Evolutionary conservation across 1,140 invertebrate species (phyloP), one percentile per base, ranked within the genome.

Genomic region (Apis florea): DNA sequence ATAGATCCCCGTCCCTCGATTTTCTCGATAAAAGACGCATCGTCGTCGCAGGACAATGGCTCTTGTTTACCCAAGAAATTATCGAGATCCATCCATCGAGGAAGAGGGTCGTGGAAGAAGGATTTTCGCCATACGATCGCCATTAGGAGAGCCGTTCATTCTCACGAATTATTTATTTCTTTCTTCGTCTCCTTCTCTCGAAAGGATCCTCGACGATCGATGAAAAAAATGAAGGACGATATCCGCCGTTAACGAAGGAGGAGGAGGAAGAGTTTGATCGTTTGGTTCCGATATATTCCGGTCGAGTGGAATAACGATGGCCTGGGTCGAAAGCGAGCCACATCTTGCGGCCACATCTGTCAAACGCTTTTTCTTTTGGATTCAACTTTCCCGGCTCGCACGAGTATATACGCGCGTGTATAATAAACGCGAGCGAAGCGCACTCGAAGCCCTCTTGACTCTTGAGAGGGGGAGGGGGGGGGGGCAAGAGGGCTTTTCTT

Each of bases 21-120:
- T 40, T 40, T 13, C 31, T 31, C 24, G 68, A 82, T 79, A 66
- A 87, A 79, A n/a, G 40, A 68, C 26, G n/a, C n/a, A 21, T n/a
- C 49, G 19, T 21, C 31, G 31, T 40, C 31, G 9, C 21, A 11
- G 63, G 68, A 85, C 82, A 88, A 88, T 51, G 51, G 1, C 40
- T 74, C 53, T 40, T 84, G 77, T 89, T 89, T 89, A 84, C 64
- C 84, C 40, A 72, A 66, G 54, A 89, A 89, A 89, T 88, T 89
- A 89, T 86, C 84, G 73, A 51, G 56, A 79, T 69, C 26, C 72
- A n/a, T 15, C n/a, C n/a, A n/a, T n/a, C n/a, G 26, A 9, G 17
- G 19, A 69, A n/a, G 31, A 40, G 70, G 78, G 72, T 67, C 53
- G 26, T 2, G 51, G 11, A 74, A 67, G 26, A 69, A 72, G 1